These are phyloP conservation scores for Dryobates pubescens DNA, from an alignment of 2,797 vertebrate genomes.

Conservation along the genomic window DNA sequence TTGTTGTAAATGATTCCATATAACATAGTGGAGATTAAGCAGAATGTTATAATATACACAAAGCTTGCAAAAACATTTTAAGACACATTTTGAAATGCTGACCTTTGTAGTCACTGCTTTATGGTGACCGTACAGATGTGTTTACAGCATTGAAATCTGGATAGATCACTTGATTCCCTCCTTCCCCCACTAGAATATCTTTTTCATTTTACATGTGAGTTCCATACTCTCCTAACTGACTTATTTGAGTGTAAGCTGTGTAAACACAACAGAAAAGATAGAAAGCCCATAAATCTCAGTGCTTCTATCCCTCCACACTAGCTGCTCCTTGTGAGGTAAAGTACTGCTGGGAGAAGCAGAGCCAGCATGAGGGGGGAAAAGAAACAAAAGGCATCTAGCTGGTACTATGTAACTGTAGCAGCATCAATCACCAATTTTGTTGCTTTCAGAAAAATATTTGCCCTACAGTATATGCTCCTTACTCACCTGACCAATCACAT, in stretches of 20 bases:
- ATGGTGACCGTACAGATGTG: conserved; percentile 56
- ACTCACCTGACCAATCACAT: background rate
- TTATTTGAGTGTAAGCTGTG: background rate
- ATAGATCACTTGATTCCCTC: background rate
- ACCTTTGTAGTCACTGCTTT: conserved; percentile 50
- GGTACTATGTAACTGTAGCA: background rate
- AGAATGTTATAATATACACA: conserved; percentile 64
- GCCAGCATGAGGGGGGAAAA: background rate
- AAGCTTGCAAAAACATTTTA: conserved; percentile 65
- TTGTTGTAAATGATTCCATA: conserved; percentile 27
- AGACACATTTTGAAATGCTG: conserved; percentile 59
- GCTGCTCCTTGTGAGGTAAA: conserved; percentile 34
- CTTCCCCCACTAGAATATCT: background rate
- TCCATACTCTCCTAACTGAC: background rate
- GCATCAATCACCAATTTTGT: background rate
- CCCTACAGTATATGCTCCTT: background rate
- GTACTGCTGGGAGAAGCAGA: background rate
- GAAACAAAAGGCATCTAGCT: background rate
- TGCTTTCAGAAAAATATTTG: background rate
- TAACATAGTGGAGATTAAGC: conserved; percentile 51
- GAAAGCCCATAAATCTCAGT: conserved; percentile 12
- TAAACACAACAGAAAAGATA: conserved; percentile 27
- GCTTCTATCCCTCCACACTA: background rate
- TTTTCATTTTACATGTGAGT: conserved; percentile 13
- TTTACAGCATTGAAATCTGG: conserved; percentile 47